Conservation (phyloP, 2,888 invertebrate genomes). For the Dynastes tityus region DNA sequence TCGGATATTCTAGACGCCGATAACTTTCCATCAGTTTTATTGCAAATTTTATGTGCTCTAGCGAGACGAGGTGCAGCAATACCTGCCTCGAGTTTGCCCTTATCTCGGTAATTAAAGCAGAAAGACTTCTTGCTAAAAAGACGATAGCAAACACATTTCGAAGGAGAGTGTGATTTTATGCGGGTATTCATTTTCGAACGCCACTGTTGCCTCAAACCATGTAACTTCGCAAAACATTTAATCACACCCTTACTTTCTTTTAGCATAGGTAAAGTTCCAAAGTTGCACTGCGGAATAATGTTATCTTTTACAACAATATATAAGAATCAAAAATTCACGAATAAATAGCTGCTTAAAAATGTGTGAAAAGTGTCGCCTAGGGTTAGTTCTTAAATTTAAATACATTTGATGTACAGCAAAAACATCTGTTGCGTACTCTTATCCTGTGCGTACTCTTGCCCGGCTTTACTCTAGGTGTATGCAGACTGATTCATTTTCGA, state of each 20-base stretch:
- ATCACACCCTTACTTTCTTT: neutral
- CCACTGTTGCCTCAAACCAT: neutral
- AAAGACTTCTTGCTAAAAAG: slow-evolving; percentile 6
- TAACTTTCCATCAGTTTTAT: slow-evolving; percentile 47
- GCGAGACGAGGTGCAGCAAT: slow-evolving; percentile 30
- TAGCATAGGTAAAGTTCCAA: no score
- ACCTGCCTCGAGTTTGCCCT: slow-evolving; percentile 17
- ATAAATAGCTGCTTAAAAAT: no score
- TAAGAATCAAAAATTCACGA: no score
- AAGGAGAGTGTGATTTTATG: neutral
- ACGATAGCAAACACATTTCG: slow-evolving; percentile 7
- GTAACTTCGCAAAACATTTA: neutral
- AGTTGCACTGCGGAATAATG: no score
- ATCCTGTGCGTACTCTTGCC: no score
- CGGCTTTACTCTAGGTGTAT: no score
- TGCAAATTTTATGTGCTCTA: slow-evolving; percentile 37
- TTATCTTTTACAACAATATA: no score
- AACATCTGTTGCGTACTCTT: no score
- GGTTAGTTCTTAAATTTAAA: no score
- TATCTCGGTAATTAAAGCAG: slow-evolving; percentile 19
- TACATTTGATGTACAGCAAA: no score
- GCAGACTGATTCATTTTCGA: no score
- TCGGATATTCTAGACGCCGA: slow-evolving; percentile 33
- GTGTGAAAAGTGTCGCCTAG: no score
- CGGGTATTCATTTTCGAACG: neutral